A percentile compares a stretch with the other conserved stretches of the same genome.
Evolutionary conservation across 2,797 vertebrate genomes (phyloP).

Genomic region (Sebastes kiyomatsui): DNA sequence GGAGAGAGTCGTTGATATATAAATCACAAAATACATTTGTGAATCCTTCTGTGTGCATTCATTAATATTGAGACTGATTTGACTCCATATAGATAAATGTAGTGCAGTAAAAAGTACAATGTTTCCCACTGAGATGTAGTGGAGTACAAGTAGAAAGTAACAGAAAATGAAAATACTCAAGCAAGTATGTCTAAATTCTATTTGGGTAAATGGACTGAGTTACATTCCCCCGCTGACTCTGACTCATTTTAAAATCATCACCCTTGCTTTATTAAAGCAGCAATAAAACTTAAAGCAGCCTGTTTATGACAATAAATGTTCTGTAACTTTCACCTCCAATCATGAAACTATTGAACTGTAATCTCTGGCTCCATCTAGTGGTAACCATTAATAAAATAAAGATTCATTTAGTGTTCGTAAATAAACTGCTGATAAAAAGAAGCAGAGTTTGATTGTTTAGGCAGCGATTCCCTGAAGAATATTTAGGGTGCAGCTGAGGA

Average conservation of each 20-base stretch:
- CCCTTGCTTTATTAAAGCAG: not conserved
- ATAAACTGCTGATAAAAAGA: not conserved
- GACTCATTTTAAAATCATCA: not conserved
- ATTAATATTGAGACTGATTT: too few relatives aligned
- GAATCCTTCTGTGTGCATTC: too few relatives aligned
- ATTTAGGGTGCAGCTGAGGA: not conserved
- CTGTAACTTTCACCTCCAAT: too few relatives aligned
- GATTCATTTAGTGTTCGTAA: not conserved
- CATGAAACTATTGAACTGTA: too few relatives aligned
- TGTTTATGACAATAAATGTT: not conserved
- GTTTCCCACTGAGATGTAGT: not conserved
- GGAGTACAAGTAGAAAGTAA: not conserved
- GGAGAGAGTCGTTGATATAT: too few relatives aligned
- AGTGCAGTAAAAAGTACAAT: too few relatives aligned
- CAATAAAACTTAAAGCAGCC: not conserved
- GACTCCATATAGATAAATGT: too few relatives aligned
- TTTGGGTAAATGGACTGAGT: not conserved
- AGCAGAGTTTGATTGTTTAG: not conserved
- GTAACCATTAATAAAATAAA: not conserved
- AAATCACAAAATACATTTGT: too few relatives aligned
- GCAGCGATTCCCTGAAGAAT: not conserved
- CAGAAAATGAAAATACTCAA: not conserved
- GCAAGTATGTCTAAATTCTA: not conserved
- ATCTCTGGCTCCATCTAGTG: constrained; percentile 18
- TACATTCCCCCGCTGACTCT: too few relatives aligned